phyloP scores from a whole-genome alignment of 2,888 invertebrate genomes.

The Cheilosia urbana region DNA sequence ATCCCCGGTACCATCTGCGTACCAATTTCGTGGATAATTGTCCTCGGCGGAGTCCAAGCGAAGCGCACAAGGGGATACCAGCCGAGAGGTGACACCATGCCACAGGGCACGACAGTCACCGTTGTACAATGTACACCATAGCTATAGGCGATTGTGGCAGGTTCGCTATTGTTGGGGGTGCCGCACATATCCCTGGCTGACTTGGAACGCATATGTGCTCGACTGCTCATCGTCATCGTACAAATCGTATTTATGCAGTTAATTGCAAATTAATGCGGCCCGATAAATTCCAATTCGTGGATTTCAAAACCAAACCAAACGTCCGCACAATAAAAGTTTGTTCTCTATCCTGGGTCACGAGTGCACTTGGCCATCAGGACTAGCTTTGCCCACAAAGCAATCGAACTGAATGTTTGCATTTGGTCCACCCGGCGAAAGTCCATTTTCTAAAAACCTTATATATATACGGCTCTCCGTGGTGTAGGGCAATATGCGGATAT shows the following conservation, averaged over 20 bases:
- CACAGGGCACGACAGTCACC: slow-evolving; percentile 30
- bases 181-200: slow-evolving; percentile 43
- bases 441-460: not conserved
- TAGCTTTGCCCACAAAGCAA: not conserved
- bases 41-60: slow-evolving; percentile 40
- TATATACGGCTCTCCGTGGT: no score
- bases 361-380: slow-evolving; percentile 20
- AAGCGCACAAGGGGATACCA: slow-evolving; percentile 4
- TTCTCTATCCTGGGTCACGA: slow-evolving; percentile 38
- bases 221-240: slow-evolving; percentile 13
- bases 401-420: slow-evolving; percentile 15
- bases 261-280: slow-evolving; percentile 73
- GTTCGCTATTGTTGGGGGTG: slow-evolving; percentile 42
- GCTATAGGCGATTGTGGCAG: slow-evolving; percentile 43
- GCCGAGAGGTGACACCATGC: slow-evolving; percentile 21
- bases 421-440: slow-evolving; percentile 1
- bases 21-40: slow-evolving; percentile 61
- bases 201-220: slow-evolving; percentile 23
- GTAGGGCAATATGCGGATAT: not conserved
- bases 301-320: slow-evolving; percentile 55
- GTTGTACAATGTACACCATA: not conserved
- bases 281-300: slow-evolving; percentile 67
- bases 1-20: slow-evolving; percentile 46
- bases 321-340: slow-evolving; percentile 63
- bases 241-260: slow-evolving; percentile 72